phyloP scores from a whole-genome alignment of 37 sponge, comb jelly and placozoan genomes.

The Spongilla lacustris region DNA sequence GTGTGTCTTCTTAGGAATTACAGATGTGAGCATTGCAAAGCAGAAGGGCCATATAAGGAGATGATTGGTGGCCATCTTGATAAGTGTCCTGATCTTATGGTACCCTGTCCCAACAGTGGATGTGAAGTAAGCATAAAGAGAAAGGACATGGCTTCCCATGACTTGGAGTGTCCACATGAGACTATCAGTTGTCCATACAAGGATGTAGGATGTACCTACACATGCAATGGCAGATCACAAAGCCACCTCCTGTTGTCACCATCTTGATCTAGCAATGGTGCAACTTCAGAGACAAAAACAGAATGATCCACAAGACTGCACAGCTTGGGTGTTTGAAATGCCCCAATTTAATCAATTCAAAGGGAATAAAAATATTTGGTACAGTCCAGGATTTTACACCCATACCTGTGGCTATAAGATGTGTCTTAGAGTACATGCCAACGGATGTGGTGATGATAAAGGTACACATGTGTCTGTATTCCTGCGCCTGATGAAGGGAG shows the following conservation, averaged over 20 bases:
- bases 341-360: too few relatives aligned
- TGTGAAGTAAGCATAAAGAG: too few relatives aligned
- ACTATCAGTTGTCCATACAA: conserved; percentile 18
- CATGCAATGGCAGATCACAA: conserved; percentile 20
- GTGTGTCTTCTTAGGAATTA: conserved; percentile 10
- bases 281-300: background rate
- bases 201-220: conserved; percentile 17
- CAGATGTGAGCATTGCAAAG: conserved; percentile 38
- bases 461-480: conserved; percentile 44
- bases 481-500: conserved; percentile 45
- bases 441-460: conserved; percentile 41
- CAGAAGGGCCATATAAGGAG: conserved; percentile 8
- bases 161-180: background rate
- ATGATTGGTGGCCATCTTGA: conserved; percentile 28
- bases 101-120: conserved; percentile 17
- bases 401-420: conserved; percentile 36
- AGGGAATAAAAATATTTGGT: background rate
- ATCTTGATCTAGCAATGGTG: conserved; percentile 19
- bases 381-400: conserved; percentile 44
- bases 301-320: too few relatives aligned
- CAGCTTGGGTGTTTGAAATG: too few relatives aligned
- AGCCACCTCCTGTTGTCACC: background rate
- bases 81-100: conserved; percentile 8
- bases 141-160: conserved; percentile 2
- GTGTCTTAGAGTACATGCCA: conserved; percentile 43